Conservation (phyloP, 2,888 invertebrate genomes). For the Linyphia triangularis region DNA sequence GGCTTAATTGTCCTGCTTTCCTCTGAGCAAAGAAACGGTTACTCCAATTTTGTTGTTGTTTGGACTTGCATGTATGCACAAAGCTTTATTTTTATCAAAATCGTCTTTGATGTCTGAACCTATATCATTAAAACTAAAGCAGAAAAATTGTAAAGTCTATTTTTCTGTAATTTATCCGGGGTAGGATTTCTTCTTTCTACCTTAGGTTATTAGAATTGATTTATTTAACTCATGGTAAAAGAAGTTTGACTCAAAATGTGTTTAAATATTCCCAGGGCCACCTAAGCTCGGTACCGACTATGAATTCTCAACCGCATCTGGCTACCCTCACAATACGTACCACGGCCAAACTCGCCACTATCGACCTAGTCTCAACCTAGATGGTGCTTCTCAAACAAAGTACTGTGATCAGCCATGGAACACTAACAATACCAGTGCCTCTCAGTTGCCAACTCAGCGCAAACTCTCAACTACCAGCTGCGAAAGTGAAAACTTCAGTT, state of each 20-base stretch:
- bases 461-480: slow-evolving; percentile 86
- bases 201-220: no score
- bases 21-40: no score
- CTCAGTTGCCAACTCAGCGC: slow-evolving; percentile 85
- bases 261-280: slow-evolving; percentile 49
- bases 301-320: slow-evolving; percentile 83
- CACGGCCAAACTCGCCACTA: slow-evolving; percentile 89
- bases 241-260: neutral
- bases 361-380: slow-evolving; percentile 77
- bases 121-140: no score
- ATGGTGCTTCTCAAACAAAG: slow-evolving; percentile 82
- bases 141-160: no score
- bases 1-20: no score
- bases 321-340: slow-evolving; percentile 91
- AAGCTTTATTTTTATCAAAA: no score
- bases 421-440: slow-evolving; percentile 51
- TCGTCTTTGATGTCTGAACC: no score
- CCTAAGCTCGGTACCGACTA: slow-evolving; percentile 80
- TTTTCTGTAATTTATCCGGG: no score
- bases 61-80: no score
- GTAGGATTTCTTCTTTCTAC: no score
- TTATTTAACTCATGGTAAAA: neutral
- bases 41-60: no score
- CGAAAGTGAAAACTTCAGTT: slow-evolving; percentile 83
- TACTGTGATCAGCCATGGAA: slow-evolving; percentile 86